phyloP scores from a whole-genome alignment of 1,140 invertebrate species.

The Ceratosolen fusciceps region DNA sequence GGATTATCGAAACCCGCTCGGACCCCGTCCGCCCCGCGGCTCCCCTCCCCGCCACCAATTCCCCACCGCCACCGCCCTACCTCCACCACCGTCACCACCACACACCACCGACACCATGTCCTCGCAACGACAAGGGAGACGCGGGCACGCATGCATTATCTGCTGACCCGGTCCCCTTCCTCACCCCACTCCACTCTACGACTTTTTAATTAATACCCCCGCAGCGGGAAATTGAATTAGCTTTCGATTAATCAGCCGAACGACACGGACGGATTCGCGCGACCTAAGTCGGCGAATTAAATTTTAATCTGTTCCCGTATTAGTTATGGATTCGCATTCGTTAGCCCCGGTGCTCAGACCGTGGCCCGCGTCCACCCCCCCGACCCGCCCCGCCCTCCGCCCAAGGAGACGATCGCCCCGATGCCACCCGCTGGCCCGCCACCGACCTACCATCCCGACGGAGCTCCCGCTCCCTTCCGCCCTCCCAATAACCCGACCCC shows the following conservation, averaged over 20 bases:
- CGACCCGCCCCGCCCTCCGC: not conserved
- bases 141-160: too few relatives aligned
- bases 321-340: conserved; percentile 62
- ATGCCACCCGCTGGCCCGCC: conserved; percentile 57
- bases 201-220: conserved; percentile 63
- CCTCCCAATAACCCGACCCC: not conserved
- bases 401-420: conserved; percentile 8
- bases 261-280: conserved; percentile 25
- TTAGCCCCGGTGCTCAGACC: conserved; percentile 43
- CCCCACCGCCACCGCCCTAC: not conserved
- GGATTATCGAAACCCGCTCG: conserved; percentile 39
- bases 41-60: not conserved
- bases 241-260: conserved; percentile 64
- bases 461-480: not conserved
- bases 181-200: conserved; percentile 51
- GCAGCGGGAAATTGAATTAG: conserved; percentile 62
- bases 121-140: too few relatives aligned
- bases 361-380: not conserved
- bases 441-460: conserved; percentile 16
- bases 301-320: conserved; percentile 62
- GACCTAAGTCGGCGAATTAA: conserved; percentile 60
- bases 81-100: not conserved
- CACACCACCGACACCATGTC: too few relatives aligned
- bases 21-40: not conserved
- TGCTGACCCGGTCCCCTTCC: not conserved